Evolutionary conservation across 2,888 invertebrate species (phyloP).

Genomic region (Xestobium rufovillosum): DNA sequence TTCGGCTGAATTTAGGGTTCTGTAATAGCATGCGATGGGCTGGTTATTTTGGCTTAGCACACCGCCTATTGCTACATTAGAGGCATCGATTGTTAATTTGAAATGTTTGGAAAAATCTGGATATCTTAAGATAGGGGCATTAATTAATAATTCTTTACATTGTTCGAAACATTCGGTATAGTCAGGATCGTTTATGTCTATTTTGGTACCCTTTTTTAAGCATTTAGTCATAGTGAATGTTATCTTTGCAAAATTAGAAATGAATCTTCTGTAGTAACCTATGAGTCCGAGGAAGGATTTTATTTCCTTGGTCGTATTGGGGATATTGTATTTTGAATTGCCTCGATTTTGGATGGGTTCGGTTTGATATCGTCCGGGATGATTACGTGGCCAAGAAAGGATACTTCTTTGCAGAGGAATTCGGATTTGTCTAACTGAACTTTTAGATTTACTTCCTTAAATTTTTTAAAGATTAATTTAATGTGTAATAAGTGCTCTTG

Average conservation of each 20-base stretch:
- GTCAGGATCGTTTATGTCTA: slow-evolving; percentile 3
- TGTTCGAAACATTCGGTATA: slow-evolving; percentile 11
- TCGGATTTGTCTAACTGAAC: slow-evolving; percentile 10
- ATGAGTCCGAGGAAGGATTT: slow-evolving; percentile 21
- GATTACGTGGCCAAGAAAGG: slow-evolving; percentile 21
- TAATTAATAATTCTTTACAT: slow-evolving; percentile 15
- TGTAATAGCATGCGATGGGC: no score
- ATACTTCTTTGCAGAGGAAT: slow-evolving; percentile 13
- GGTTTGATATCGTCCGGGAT: slow-evolving; percentile 24
- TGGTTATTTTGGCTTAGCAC: no score
- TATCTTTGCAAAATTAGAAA: slow-evolving; percentile 13
- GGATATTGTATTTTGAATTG: slow-evolving; percentile 19
- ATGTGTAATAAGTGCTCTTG: not conserved
- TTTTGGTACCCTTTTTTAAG: slow-evolving; percentile 12
- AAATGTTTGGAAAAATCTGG: slow-evolving; percentile 23
- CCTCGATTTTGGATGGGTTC: slow-evolving; percentile 10
- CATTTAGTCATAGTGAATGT: slow-evolving; percentile 13
- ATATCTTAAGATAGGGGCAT: slow-evolving; percentile 23
- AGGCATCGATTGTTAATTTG: slow-evolving; percentile 23
- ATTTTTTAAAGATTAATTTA: not conserved
- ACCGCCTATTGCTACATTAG: slow-evolving; percentile 19
- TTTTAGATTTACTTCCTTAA: not conserved
- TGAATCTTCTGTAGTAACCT: slow-evolving; percentile 10
- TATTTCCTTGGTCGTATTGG: slow-evolving; percentile 21
- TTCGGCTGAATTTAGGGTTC: no score